Evolutionary conservation across 2,113 vertebrate genomes (phyloP).

Genomic region (Lamprotornis superbus): DNA sequence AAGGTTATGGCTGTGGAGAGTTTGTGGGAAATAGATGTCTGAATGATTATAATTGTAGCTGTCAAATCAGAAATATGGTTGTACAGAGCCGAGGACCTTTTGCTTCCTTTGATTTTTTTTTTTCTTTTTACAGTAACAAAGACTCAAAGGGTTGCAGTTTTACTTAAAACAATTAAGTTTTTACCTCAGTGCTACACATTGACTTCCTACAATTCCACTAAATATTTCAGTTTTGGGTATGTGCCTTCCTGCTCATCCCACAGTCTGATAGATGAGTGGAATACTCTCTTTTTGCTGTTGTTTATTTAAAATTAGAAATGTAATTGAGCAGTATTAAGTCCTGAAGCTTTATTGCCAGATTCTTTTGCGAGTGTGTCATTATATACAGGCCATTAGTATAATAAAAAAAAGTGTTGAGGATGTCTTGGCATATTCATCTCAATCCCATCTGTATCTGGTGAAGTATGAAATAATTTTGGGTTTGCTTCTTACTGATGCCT

Average conservation of each 20-base stretch:
- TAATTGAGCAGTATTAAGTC: not conserved
- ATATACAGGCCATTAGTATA: not conserved
- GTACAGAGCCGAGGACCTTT: conserved; percentile 34
- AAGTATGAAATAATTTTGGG: not conserved
- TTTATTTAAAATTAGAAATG: not conserved
- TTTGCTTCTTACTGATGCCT: not conserved
- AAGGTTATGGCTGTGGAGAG: conserved; percentile 74
- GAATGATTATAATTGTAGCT: conserved; percentile 74
- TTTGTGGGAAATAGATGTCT: conserved; percentile 74
- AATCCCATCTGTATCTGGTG: not conserved
- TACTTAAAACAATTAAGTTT: not conserved
- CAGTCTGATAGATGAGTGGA: not conserved
- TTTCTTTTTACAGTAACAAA: conserved; percentile 40
- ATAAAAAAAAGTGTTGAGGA: not conserved
- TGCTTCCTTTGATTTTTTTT: conserved; percentile 21
- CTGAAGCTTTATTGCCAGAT: not conserved
- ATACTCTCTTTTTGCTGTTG: not conserved
- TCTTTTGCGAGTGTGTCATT: not conserved
- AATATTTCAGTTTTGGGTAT: not conserved
- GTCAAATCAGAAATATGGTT: conserved; percentile 74
- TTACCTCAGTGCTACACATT: not conserved
- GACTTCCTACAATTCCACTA: not conserved
- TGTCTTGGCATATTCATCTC: not conserved
- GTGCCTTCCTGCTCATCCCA: not conserved
- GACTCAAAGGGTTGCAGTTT: not conserved